Evolutionary conservation across 1,140 invertebrate genomes (phyloP), one percentile per base, ranked within the genome.

Genomic region (Oryzaephilus surinamensis): DNA sequence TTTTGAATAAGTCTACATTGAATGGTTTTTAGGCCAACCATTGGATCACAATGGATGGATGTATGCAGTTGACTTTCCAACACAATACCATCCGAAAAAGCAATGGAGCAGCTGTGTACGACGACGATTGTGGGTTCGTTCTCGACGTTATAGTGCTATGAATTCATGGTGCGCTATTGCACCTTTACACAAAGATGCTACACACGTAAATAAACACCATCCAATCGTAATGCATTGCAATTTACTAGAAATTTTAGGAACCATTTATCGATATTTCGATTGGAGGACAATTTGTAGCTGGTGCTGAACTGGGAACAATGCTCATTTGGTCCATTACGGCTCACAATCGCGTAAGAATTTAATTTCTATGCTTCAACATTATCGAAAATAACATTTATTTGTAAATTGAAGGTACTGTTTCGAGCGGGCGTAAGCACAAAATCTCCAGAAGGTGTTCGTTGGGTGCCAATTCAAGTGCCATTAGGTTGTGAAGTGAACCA

Each of bases 11-110:
- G n/a, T n/a, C n/a, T n/a, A n/a, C n/a, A n/a, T n/a, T n/a, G n/a
- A n/a, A n/a, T n/a, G n/a, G n/a, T n/a, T n/a, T n/a, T n/a, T n/a
- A n/a, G n/a, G 88, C 3, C 79, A 91, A 54, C 81, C 82, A 2
- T 65, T 93, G 31, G 82, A 84, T 60, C 79, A 85, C 63, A 87
- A 92, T 73, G 89, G 89, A 23, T 95, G 90, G 91, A 92, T 83
- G 18, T 96, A 95, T 70, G 87, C 90, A 15, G 70, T 92, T 29
- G 90, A 95, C 66, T 95, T 95, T 65, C 88, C 85, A 31, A 74
- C 82, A 13, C 77, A 77, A n/a, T 96, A 83, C 66, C 73, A 76
- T 20, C 68, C 79, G 1, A 76, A 80, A 40, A 91, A 89, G 54
- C 77, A 83, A 37, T 94, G 88, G 87, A 88, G 86, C 50, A 92